Base-by-base conservation (phyloP, 2,888 invertebrate species). In the Corbicula japonica region DNA sequence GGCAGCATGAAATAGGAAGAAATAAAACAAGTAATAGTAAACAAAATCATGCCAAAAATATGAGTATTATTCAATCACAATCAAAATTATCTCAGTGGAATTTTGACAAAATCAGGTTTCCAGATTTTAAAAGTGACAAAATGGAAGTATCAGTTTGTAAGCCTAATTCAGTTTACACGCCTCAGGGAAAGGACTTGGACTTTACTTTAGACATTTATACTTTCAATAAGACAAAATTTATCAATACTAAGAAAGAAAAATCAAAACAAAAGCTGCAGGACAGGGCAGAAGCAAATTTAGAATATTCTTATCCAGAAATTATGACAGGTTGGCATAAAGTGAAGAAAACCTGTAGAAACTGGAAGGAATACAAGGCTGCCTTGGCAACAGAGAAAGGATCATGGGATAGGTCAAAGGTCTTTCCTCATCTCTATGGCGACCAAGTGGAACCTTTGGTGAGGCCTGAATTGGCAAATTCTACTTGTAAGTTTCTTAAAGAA, bases 281-380 rank as follows among this genome's bases (percentile, higher is more conserved):
- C 34, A 54, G 26, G 62, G 68, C 68, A 26, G 65, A 74, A 3
- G 70, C 74, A 23, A 62, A 78, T 3, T 62, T 89, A 41, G 74
- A 88, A 23, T 91, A 88, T 83, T 91, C 90, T 3, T 87, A 85
- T 50, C 60, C 81, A 26, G 80, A 84, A 18, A 80, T 81, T 56
- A 76, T 80, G 60, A 63, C 50, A 1, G 65, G 52, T 2, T 56
- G 73, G 35, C 41, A 46, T 15, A 70, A 65, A 41, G 68, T 48
- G 32, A 82, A 71, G 23, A 75, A 84, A 54, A 60, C 84, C 28
- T 44, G 88, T 87, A 46, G 62, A 32, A 92, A 88, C 77, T 92
- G 92, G 92, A 70, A 65, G 21, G 90, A 91, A 38, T 91, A 89
- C 69, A 91, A 91, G 71, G 32, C 61, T 21, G 85, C 82, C 28